Conservation (phyloP, 2,888 invertebrate species). For the Lapara coniferarum region DNA sequence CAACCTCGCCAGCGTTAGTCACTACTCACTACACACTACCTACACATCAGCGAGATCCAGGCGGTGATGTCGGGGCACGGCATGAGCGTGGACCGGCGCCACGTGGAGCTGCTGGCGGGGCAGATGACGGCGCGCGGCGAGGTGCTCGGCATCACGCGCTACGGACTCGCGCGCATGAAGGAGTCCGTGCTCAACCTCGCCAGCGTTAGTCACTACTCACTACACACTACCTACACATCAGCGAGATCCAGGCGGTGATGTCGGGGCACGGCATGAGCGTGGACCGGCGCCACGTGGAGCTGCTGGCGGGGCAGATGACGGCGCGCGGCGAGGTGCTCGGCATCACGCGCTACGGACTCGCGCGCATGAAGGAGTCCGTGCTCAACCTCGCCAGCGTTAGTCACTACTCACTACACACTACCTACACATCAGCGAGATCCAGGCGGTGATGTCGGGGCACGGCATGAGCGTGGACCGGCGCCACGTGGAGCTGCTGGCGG, state of each 20-base stretch:
- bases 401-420: slow-evolving; percentile 33
- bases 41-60: no score
- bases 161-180: slow-evolving; percentile 99
- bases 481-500: slow-evolving; percentile 98
- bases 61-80: background rate
- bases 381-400: slow-evolving; percentile 95
- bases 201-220: slow-evolving; percentile 81
- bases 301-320: slow-evolving; percentile 99
- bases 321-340: slow-evolving; percentile 98
- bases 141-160: slow-evolving; percentile 98
- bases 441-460: background rate
- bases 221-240: no score
- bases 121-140: slow-evolving; percentile 99
- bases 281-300: slow-evolving; percentile 97
- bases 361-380: slow-evolving; percentile 99
- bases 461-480: slow-evolving; percentile 97
- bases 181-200: slow-evolving; percentile 99
- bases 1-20: slow-evolving; percentile 93
- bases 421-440: no score
- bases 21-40: no score
- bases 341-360: slow-evolving; percentile 97
- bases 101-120: slow-evolving; percentile 98
- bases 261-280: slow-evolving; percentile 88
- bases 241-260: slow-evolving; percentile 68
- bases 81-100: slow-evolving; percentile 98